These are phyloP conservation scores for Bombus pyrosoma DNA, from an alignment of 1,140 invertebrate genomes.

Conservation along the genomic window DNA sequence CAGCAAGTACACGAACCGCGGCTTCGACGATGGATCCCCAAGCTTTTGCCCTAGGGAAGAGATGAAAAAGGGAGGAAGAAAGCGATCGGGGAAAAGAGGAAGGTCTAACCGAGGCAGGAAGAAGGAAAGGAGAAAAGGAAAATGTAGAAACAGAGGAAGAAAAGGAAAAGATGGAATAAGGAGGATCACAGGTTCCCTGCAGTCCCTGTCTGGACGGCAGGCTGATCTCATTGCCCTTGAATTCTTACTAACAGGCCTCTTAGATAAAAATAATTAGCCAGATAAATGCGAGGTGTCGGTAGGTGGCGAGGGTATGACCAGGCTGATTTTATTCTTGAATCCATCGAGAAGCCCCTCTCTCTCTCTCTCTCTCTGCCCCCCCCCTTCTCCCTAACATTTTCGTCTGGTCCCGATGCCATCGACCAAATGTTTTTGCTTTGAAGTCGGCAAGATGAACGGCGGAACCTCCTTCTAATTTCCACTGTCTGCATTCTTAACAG, in stretches of 20 bases:
- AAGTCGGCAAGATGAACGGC: slow-evolving; percentile 73
- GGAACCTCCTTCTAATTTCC: slow-evolving; percentile 72
- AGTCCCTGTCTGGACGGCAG: slow-evolving; percentile 19
- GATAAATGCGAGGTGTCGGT: slow-evolving; percentile 72
- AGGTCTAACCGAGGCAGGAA: neutral
- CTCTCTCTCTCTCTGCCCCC: neutral
- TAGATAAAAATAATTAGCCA: slow-evolving; percentile 81
- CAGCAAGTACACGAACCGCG: slow-evolving; percentile 62
- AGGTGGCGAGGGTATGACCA: slow-evolving; percentile 36
- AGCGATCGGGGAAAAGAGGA: neutral
- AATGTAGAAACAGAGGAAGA: no score
- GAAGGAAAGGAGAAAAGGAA: neutral
- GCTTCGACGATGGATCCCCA: slow-evolving; percentile 18
- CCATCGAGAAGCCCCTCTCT: neutral
- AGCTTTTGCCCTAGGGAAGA: neutral
- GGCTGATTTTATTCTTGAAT: slow-evolving; percentile 64
- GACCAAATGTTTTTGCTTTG: slow-evolving; percentile 75
- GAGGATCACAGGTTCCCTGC: neutral
- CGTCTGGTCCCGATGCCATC: slow-evolving; percentile 10
- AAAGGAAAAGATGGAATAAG: neutral
- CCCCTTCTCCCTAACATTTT: neutral
- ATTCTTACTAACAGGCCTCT: slow-evolving; percentile 77
- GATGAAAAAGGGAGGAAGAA: slow-evolving; percentile 13
- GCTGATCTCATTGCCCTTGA: slow-evolving; percentile 81
- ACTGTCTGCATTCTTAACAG: slow-evolving; percentile 75